Conservation (phyloP, 2,113 vertebrate genomes). For the Phodopus roborovskii region DNA sequence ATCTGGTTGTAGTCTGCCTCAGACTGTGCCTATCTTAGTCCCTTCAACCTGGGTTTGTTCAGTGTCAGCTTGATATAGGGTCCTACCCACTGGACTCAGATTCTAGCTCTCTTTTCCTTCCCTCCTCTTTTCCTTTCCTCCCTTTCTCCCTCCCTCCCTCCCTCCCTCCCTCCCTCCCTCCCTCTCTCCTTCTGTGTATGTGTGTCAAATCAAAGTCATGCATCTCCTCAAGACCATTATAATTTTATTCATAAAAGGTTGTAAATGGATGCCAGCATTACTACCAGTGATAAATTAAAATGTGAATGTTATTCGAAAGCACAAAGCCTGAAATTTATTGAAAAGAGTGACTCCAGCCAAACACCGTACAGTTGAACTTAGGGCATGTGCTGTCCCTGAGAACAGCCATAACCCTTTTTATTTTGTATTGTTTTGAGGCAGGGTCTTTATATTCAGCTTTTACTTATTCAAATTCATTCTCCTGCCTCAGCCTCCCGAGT, state of each 20-base stretch:
- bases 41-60: constrained; percentile 34
- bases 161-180: too few species aligned
- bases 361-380: not conserved
- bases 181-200: not conserved
- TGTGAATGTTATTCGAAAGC: constrained; percentile 57
- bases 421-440: not conserved
- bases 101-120: not conserved
- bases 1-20: not conserved
- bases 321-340: not conserved
- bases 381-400: not conserved
- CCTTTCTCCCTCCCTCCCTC: too few species aligned
- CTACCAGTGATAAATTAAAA: constrained; percentile 49
- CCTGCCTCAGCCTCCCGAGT: not conserved
- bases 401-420: not conserved
- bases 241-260: constrained; percentile 57
- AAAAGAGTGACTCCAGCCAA: constrained; percentile 33
- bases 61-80: constrained; percentile 14
- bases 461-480: not conserved
- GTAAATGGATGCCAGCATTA: constrained; percentile 43
- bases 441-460: not conserved
- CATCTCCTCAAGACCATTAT: constrained; percentile 10
- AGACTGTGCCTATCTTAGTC: not conserved
- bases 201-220: not conserved
- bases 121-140: rapidly evolving
- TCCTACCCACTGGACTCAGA: not conserved